Evolutionary conservation across 2,113 vertebrate species (phyloP).

Genomic region (Spermophilus dauricus): DNA sequence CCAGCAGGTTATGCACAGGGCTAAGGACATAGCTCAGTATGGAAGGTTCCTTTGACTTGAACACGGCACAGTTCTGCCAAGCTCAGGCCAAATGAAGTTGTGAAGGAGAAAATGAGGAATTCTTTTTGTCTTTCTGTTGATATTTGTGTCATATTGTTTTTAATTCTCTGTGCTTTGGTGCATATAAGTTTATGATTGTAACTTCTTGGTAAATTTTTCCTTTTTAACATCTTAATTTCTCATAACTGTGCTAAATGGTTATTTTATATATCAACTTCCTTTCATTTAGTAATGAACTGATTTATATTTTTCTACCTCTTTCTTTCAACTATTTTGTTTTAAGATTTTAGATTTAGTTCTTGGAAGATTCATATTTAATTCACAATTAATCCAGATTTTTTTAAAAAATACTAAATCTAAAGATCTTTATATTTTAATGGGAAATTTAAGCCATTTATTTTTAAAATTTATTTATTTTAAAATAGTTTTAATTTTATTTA

Average conservation of each 20-base stretch:
- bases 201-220: neutral
- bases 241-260: neutral
- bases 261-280: neutral
- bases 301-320: neutral
- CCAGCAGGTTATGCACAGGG: neutral
- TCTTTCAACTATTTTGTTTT: neutral
- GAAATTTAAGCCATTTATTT: neutral
- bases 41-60: neutral
- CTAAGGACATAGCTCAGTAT: neutral
- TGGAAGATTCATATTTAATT: neutral
- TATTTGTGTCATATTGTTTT: neutral
- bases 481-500: neutral
- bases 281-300: neutral
- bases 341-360: slow-evolving; percentile 17
- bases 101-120: neutral
- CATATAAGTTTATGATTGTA: neutral
- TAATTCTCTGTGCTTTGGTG: neutral
- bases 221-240: neutral
- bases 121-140: neutral
- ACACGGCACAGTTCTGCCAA: neutral
- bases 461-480: neutral
- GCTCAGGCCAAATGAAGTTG: neutral
- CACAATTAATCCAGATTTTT: neutral
- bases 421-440: neutral
- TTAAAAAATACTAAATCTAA: neutral